Evolutionary conservation across 2,888 invertebrate genomes (phyloP).

Genomic region (Plagodis dolabraria): DNA sequence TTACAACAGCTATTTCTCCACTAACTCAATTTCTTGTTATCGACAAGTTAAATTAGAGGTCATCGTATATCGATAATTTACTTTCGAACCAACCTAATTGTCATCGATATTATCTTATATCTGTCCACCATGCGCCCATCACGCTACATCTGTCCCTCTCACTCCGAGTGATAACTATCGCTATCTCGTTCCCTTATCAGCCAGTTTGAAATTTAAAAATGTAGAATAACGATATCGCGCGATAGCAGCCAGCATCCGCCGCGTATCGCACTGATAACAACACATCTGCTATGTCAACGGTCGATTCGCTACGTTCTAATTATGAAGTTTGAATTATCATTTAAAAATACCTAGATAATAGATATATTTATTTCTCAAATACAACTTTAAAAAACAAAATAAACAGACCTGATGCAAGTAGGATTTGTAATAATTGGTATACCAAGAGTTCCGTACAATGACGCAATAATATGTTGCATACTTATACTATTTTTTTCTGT

Average conservation of each 20-base stretch:
- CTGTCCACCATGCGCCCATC: slow-evolving; percentile 64
- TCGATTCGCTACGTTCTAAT: slow-evolving; percentile 48
- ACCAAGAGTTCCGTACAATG: too few relatives aligned
- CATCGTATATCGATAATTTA: slow-evolving; percentile 37
- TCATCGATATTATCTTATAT: slow-evolving; percentile 46
- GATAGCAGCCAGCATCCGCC: slow-evolving; percentile 71
- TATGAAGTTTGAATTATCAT: slow-evolving; percentile 27
- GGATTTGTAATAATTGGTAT: too few relatives aligned
- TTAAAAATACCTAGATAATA: too few relatives aligned
- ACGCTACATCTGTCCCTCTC: slow-evolving; percentile 62
- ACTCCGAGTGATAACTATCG: slow-evolving; percentile 43
- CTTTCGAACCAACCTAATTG: slow-evolving; percentile 48
- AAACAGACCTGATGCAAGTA: too few relatives aligned
- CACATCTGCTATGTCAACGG: slow-evolving; percentile 68
- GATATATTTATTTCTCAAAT: too few relatives aligned
- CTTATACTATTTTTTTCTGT: too few relatives aligned
- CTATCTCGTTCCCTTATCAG: slow-evolving; percentile 60
- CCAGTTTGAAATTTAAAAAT: slow-evolving; percentile 68
- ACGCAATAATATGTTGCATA: too few relatives aligned
- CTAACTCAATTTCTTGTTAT: slow-evolving; percentile 21
- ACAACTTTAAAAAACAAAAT: too few relatives aligned
- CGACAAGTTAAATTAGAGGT: slow-evolving; percentile 37
- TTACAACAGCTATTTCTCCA: slow-evolving; percentile 15
- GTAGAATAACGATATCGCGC: slow-evolving; percentile 59
- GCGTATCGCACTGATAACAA: slow-evolving; percentile 62